Base-by-base conservation (phyloP, 2,888 invertebrate species). In the Lagria hirta region DNA sequence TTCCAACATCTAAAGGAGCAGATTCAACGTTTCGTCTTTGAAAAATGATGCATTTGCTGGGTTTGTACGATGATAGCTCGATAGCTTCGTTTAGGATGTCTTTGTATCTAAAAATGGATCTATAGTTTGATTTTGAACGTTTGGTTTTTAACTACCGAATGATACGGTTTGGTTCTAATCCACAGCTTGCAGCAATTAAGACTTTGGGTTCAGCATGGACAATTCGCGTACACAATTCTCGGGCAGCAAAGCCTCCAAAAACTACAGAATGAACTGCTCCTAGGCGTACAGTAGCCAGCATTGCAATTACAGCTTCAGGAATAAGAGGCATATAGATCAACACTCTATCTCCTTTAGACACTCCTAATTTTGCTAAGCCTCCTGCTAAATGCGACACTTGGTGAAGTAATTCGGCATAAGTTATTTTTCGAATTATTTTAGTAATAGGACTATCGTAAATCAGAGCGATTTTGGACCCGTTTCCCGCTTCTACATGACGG, bases 261-360 rank as follows among this genome's bases (percentile, higher is more conserved):
- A 96, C 95, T 0, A 95, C 88, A 0, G 92, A 92, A 66, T 96
- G 95, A n/a, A 92, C 78, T 2, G 92, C 95, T 0, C 95, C 96
- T 5, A 95, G 74, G 27, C 96, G 76, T 20, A 85, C 88, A 1
- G 86, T 85, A 1, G 95, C 94, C 58, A 95, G 69, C 86, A 95
- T 94, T 1, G 93, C 83, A 34, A 93, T 79, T 27, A 94, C 80
- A 0, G 92, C 87, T 70, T 95, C 91, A 0, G 95, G 94, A 29
- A 95, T 88, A 43, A 95, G 79, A 0, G 95, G 95, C 95, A 96
- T 95, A 70, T 95, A 95, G 61, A 96, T 90, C 1, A 95, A 76
- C 1, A 96, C 90, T 0, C 87, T 73, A 60, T 93, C 92, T 0
- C 94, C 94, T 58, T 83, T 82, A 10, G 74, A 71, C 1, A 95